Percentiles rank a stretch among this genome's conserved stretches.
Conservation (phyloP, 1,140 invertebrate species). For the Octopus bimaculoides region DNA sequence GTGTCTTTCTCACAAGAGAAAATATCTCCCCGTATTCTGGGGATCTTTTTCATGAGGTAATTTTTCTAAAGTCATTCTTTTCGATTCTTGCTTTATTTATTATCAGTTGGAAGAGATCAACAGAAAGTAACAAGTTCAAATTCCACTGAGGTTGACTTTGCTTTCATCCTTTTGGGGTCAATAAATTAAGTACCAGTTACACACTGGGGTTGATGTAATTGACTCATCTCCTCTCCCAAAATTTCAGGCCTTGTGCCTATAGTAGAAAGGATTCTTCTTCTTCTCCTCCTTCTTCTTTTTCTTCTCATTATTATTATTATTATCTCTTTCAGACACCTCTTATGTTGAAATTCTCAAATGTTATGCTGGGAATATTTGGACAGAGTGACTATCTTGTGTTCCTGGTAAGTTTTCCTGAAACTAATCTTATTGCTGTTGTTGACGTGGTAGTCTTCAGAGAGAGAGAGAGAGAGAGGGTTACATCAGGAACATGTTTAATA, state of each 20-base stretch:
- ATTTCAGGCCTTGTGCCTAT: too few relatives aligned
- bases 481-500: too few relatives aligned
- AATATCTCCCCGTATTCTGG: constrained; percentile 86
- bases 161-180: too few relatives aligned
- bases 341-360: constrained; percentile 55
- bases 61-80: neutral
- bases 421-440: neutral
- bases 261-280: too few relatives aligned
- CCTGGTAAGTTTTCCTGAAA: constrained; percentile 34
- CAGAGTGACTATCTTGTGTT: constrained; percentile 38
- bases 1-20: constrained; percentile 74
- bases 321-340: constrained; percentile 66
- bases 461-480: neutral
- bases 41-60: constrained; percentile 81
- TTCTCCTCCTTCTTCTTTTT: too few relatives aligned
- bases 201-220: too few relatives aligned
- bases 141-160: too few relatives aligned
- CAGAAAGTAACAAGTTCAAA: too few relatives aligned
- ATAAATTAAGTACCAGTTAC: too few relatives aligned
- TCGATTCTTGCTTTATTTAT: too few relatives aligned
- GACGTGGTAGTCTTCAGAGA: neutral
- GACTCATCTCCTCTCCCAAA: too few relatives aligned
- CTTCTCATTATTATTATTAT: constrained; percentile 12
- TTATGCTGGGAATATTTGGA: constrained; percentile 30
- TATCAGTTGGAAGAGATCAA: too few relatives aligned